Base-by-base conservation (phyloP, 1,140 invertebrate species). In the Geopemphigus sp. region DNA sequence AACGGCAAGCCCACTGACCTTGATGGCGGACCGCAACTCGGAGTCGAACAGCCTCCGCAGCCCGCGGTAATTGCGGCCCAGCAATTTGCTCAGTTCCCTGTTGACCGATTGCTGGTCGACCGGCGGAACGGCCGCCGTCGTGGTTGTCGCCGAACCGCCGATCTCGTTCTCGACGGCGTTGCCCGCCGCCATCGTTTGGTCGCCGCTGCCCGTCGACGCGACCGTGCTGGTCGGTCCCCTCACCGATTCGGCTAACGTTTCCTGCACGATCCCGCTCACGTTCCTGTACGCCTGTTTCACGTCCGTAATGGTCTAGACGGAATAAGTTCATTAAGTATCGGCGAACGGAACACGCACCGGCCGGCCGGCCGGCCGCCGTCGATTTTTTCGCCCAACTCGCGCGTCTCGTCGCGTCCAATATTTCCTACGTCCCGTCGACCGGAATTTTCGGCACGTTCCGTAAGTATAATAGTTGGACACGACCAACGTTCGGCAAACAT, bases 31-130 rank as follows among this genome's bases (percentile, higher is more conserved):
- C 32, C 66, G 54, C 15, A 81, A 47, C 57, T 81, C 80, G n/a
- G 68, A 59, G 47, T 81, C 39, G n/a, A 81, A 81, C 32, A 81
- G 53, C 15, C 66, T 22, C 11, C 80, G 68, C 24, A 81, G 47
- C 6, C 80, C 80, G 19, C 80, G 47, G 22, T 56, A 81, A 45
- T 81, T 81, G 24, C 57, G 53, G 14, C 68, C 80, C 1, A 81
- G 8, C 29, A 81, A 22, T 4, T 59, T 76, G n/a, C 29, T 22
- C 15, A 76, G n/a, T 3, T 32, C n/a, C 15, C 61, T 15, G 26
- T n/a, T 11, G 15, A 32, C 29, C 15, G 10, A 22, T 14, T 5
- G 17, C 8, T 32, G 73, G 39, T 47, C 54, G 32, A 39, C 32
- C 32, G 32, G 32, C 32, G 32, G 3, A 8, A 8, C 32, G 32